These are phyloP conservation scores for Meloe dianella DNA, from an alignment of 2,888 invertebrate species.

Conservation along the genomic window DNA sequence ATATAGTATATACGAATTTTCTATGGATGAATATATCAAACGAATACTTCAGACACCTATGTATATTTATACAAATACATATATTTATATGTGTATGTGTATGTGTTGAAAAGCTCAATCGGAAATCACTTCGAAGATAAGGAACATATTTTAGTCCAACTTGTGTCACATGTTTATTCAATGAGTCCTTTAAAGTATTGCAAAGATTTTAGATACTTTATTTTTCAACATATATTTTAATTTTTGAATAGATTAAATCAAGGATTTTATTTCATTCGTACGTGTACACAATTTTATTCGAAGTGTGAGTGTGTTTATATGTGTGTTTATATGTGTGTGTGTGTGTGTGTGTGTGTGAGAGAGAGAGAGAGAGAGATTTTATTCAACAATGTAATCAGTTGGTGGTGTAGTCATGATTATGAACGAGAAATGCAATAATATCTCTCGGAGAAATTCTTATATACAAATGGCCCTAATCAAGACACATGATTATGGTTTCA, in stretches of 20 bases:
- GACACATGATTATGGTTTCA: constrained; percentile 61
- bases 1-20: constrained; percentile 23
- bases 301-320: too few species aligned
- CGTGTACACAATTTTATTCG: too few species aligned
- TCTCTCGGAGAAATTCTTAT: constrained; percentile 55
- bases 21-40: constrained; percentile 53
- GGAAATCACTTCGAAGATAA: constrained; percentile 1
- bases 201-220: not conserved
- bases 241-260: not conserved
- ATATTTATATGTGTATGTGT: too few species aligned
- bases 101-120: not conserved
- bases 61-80: too few species aligned
- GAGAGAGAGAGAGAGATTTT: constrained; percentile 42
- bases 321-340: too few species aligned
- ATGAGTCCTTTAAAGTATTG: not conserved
- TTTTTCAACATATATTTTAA: too few species aligned
- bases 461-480: constrained; percentile 61
- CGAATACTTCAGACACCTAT: not conserved
- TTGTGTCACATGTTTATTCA: not conserved
- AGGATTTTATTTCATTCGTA: constrained; percentile 6
- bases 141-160: too few species aligned
- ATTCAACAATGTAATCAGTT: constrained; percentile 38
- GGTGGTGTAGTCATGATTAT: constrained; percentile 31
- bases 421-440: constrained; percentile 50
- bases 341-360: too few species aligned